Evolutionary conservation across 1,140 invertebrate genomes (phyloP).

Genomic region (Drosophila dunni): DNA sequence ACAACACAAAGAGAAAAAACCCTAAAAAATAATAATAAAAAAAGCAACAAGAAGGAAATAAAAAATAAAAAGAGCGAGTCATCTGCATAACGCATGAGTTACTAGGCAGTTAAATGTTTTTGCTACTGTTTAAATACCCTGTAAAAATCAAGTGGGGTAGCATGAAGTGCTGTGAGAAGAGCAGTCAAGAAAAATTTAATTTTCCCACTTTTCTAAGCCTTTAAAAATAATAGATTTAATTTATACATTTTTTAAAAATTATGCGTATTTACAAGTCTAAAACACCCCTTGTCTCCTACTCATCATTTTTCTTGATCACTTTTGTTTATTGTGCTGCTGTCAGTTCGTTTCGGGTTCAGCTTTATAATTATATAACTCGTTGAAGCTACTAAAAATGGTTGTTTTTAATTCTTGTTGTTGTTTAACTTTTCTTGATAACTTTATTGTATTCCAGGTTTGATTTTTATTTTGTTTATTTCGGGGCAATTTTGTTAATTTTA

Average conservation of each 20-base stretch:
- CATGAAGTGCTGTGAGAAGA: neutral
- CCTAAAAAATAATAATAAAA: constrained; percentile 30
- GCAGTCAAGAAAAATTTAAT: neutral
- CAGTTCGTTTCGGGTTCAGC: constrained; percentile 42
- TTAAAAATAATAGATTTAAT: neutral
- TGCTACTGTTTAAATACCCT: constrained; percentile 37
- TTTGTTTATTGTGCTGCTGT: constrained; percentile 24
- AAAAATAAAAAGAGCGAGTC: constrained; percentile 55
- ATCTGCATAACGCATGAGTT: constrained; percentile 76
- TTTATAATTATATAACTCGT: constrained; percentile 61
- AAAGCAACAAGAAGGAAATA: constrained; percentile 1
- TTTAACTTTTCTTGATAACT: constrained; percentile 2
- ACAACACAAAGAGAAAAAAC: constrained; percentile 15
- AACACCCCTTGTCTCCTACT: neutral
- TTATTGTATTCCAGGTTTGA: constrained; percentile 16
- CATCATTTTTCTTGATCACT: constrained; percentile 3
- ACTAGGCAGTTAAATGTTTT: constrained; percentile 51
- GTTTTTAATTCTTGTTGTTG: neutral
- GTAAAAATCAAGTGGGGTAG: neutral
- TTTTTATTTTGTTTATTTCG: constrained; percentile 3
- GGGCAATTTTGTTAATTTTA: constrained; percentile 13
- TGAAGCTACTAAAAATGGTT: constrained; percentile 19
- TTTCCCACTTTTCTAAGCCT: too few species aligned
- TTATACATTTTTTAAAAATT: neutral
- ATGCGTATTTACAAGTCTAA: neutral